Conservation (phyloP, 2,113 vertebrate genomes). For the Chrysochloris asiatica region DNA sequence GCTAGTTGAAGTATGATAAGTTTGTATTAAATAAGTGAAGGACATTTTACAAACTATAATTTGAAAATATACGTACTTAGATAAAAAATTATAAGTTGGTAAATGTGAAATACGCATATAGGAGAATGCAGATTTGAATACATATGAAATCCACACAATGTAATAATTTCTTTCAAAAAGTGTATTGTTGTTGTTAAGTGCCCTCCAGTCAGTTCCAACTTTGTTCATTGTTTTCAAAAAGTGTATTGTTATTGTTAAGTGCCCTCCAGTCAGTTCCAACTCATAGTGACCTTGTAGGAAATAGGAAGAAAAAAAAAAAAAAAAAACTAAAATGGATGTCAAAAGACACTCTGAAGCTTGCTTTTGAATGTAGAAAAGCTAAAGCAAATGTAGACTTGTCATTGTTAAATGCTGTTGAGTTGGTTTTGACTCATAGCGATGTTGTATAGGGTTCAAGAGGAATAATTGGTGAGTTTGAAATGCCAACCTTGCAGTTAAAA, state of each 20-base stretch:
- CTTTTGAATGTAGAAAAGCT: too few species aligned
- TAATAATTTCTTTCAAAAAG: constrained; percentile 41
- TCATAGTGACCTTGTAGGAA: too few species aligned
- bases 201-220: not conserved
- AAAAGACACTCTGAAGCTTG: too few species aligned
- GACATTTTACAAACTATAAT: constrained; percentile 72
- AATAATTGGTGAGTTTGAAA: too few species aligned
- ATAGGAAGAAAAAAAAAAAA: too few species aligned
- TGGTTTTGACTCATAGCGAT: too few species aligned
- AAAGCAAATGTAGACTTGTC: too few species aligned
- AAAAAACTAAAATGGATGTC: too few species aligned
- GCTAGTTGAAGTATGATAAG: constrained; percentile 62
- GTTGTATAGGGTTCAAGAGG: too few species aligned
- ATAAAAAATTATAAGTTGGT: constrained; percentile 56
- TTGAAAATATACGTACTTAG: constrained; percentile 75
- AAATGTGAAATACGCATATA: constrained; percentile 51
- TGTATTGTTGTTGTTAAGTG: not conserved
- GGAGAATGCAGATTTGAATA: constrained; percentile 2
- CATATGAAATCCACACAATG: not conserved
- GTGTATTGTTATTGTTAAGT: not conserved
- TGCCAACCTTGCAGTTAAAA: too few species aligned
- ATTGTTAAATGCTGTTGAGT: too few species aligned
- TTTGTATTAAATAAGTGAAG: constrained; percentile 68
- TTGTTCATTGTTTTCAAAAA: constrained; percentile 8
- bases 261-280: too few species aligned